Conservation (phyloP, 2,888 invertebrate genomes). For the Coleophora deauratella region DNA sequence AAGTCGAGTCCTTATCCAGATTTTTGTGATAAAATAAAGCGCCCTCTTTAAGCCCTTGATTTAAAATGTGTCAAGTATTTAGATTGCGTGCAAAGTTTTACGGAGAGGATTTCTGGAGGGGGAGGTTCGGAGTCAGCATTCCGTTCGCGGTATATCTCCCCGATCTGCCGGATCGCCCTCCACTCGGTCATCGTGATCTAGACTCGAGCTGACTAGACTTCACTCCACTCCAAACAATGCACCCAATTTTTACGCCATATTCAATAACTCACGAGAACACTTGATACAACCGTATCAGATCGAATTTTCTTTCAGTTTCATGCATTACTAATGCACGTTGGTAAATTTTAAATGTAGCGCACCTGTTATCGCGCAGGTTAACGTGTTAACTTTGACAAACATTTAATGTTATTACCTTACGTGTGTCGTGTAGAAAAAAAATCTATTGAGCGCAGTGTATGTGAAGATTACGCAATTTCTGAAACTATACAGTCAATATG, state of each 20-base stretch:
- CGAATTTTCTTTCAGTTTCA: constrained; percentile 13
- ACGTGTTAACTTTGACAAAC: neutral
- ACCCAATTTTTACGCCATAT: constrained; percentile 2
- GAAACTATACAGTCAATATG: neutral
- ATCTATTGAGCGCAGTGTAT: too few species aligned
- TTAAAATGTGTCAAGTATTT: constrained; percentile 46
- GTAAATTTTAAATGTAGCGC: constrained; percentile 11
- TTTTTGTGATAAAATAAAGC: constrained; percentile 41
- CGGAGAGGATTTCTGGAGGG: constrained; percentile 30
- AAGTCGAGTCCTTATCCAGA: constrained; percentile 18
- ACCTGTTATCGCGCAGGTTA: constrained; percentile 5
- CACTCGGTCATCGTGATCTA: constrained; percentile 42
- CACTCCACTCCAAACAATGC: constrained; percentile 11
- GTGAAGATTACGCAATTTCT: neutral
- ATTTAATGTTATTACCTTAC: too few species aligned
- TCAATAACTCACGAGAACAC: neutral
- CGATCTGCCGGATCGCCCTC: constrained; percentile 47
- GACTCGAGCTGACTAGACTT: constrained; percentile 31
- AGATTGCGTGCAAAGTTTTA: constrained; percentile 38
- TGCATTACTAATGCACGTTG: constrained; percentile 22
- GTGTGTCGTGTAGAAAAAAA: too few species aligned
- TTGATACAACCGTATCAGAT: too few species aligned
- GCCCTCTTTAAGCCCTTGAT: constrained; percentile 38
- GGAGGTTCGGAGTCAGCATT: constrained; percentile 21
- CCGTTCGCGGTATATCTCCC: constrained; percentile 49